Evolutionary conservation across 1,140 invertebrate genomes (phyloP), one percentile per base, ranked within the genome.

Genomic region (Planococcus citri): DNA sequence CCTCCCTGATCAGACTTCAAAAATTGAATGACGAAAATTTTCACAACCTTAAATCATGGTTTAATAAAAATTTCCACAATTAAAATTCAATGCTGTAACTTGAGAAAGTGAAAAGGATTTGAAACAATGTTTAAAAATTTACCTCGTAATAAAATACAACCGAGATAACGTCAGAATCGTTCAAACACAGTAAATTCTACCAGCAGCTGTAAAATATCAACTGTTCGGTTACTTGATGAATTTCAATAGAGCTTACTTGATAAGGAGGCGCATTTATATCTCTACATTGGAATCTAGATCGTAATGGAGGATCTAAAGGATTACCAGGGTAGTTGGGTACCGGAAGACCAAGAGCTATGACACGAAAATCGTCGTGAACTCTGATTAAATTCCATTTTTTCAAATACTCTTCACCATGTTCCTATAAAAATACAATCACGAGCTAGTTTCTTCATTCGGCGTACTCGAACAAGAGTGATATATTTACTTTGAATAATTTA

Each of bases 221-320:
- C n/a, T n/a, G n/a, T n/a, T n/a, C n/a, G n/a, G n/a, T n/a, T n/a
- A n/a, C n/a, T n/a, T n/a, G n/a, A n/a, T n/a, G n/a, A n/a, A 33
- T 33, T 33, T 6, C 3, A 33, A 33, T 51, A n/a, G 27, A 57
- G 76, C 83, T 81, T 80, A 89, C 81, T 81, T 86, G 76, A 78
- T 83, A 86, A 25, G 77, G 80, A 60, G 79, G 79, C 29, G 82
- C 80, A 67, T 86, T 79, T 27, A 98, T 84, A 78, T 95, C 88
- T 76, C 92, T 83, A 0, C 91, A 93, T 79, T 98, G 96, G 80
- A 98, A 98, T 69, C 96, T 81, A 0, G 95, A 97, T 71, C 96
- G 81, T 10, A 98, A 80, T 0, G 96, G 96, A 14, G 95, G 95
- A 84, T 98, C 96, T 12, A 98, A 79, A 0, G 94, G 91, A 77